Evolutionary conservation across 2,888 invertebrate genomes (phyloP), one percentile per base, ranked within the genome.

Genomic region (Phyto melanocephala): DNA sequence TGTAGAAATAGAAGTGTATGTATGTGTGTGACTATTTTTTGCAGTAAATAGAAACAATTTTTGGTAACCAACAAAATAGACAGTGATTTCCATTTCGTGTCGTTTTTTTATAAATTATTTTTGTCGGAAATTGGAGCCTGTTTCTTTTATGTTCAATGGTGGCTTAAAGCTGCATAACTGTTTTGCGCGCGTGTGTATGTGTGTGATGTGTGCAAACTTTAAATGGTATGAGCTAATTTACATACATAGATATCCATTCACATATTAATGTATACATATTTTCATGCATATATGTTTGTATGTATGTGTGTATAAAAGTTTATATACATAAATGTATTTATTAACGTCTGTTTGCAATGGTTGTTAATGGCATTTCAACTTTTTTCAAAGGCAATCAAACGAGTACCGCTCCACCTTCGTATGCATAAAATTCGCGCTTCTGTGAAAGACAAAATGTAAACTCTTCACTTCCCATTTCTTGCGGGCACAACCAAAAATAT

Each of bases 111-210:
- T 58, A 1, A 52, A 52, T 28, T 28, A 28, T 81, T 62, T 54
- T 47, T 52, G 52, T 54, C 79, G 74, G 81, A 74, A 70, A 79
- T 70, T 76, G 70, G 74, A 70, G 75, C 56, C 67, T 71, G 79
- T 82, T 79, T 67, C 82, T 82, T 82, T 82, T 75, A 82, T 82
- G 82, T 79, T 76, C 67, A 45, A 67, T 71, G 74, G 58, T 75
- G 78, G 70, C 78, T 82, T 70, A 54, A 77, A 78, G 75, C 65
- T 78, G 76, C 79, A 79, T 79, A 82, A 77, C 40, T 45, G 56
- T 17, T 28, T 28, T 28, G 0, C 7, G 17, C 10, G 13, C 62
- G 33, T 50, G 8, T 37, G n/a, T 45, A 52, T 74, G 33, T 58
- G 33, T 75, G 63, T 52, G 28, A 10, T 58, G 15, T 63, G 50